Evolutionary conservation across 2,888 invertebrate genomes (phyloP).

Genomic region (Himalopsyche japonica): DNA sequence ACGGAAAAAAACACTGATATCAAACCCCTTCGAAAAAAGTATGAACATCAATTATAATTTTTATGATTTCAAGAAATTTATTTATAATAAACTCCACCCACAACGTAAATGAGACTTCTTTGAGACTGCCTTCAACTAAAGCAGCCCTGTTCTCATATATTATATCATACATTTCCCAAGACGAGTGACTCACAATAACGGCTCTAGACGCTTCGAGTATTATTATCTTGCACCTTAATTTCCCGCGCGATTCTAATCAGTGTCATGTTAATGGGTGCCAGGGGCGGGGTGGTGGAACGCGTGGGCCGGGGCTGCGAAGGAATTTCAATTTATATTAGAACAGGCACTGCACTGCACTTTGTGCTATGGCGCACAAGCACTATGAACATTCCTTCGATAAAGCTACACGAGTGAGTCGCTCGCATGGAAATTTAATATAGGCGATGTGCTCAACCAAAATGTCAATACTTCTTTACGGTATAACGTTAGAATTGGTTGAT

Average conservation of each 20-base stretch:
- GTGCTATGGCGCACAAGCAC: not conserved
- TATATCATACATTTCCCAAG: not conserved
- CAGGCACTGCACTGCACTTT: not conserved
- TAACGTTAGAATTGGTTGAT: too few species aligned
- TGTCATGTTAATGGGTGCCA: constrained; percentile 36
- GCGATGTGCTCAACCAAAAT: not conserved
- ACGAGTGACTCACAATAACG: not conserved
- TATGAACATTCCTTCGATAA: not conserved
- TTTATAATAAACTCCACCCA: too few species aligned
- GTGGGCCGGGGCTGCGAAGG: constrained; percentile 4
- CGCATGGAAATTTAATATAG: not conserved
- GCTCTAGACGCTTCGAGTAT: constrained; percentile 1
- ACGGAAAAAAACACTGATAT: too few species aligned
- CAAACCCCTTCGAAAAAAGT: too few species aligned
- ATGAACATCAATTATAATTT: too few species aligned
- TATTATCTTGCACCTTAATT: constrained; percentile 34
- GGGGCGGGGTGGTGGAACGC: not conserved
- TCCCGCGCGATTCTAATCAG: constrained; percentile 36
- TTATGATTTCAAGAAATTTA: too few species aligned
- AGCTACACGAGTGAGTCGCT: not conserved
- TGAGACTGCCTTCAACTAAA: not conserved
- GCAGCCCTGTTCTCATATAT: not conserved
- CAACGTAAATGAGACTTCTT: too few species aligned
- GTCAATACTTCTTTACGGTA: not conserved
- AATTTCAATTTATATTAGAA: constrained; percentile 34